Conservation (phyloP, 1,140 invertebrate species). For the Pomacea maculata region DNA sequence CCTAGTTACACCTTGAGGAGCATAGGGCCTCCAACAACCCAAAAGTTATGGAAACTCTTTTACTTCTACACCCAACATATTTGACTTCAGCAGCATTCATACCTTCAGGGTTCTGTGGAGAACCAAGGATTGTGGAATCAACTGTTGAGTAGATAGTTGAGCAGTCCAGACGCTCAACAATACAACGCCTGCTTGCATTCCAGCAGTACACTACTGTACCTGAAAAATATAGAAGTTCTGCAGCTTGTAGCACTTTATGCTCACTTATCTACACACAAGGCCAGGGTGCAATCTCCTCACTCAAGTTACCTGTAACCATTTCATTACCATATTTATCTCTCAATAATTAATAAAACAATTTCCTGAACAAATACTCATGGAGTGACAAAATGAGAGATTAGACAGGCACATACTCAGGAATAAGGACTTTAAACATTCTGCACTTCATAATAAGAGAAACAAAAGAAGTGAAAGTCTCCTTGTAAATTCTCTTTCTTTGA, state of each 20-base stretch:
- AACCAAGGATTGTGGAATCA: slow-evolving; percentile 20
- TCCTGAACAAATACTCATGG: background rate
- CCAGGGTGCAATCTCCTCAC: too few species aligned
- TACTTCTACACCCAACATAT: too few species aligned
- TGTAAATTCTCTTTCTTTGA: too few species aligned
- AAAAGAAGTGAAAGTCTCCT: too few species aligned
- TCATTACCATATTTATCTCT: background rate
- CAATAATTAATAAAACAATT: background rate
- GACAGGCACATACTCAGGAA: background rate
- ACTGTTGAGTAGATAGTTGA: slow-evolving; percentile 41
- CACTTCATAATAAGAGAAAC: too few species aligned
- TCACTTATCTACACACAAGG: background rate
- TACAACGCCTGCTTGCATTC: slow-evolving; percentile 23
- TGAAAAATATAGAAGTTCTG: slow-evolving; percentile 11
- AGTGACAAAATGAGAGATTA: background rate
- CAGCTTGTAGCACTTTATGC: too few species aligned
- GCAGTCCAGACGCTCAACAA: slow-evolving; percentile 41
- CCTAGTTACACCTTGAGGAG: too few species aligned
- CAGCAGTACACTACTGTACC: slow-evolving; percentile 37
- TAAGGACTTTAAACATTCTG: too few species aligned
- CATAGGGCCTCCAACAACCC: too few species aligned
- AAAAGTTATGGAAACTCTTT: too few species aligned
- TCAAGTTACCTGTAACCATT: background rate
- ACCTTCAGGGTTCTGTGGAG: slow-evolving; percentile 26
- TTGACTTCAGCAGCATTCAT: background rate